Evolutionary conservation across 2,888 invertebrate genomes (phyloP), one percentile per base, ranked within the genome.

Genomic region (Rhamnusium bicolor): DNA sequence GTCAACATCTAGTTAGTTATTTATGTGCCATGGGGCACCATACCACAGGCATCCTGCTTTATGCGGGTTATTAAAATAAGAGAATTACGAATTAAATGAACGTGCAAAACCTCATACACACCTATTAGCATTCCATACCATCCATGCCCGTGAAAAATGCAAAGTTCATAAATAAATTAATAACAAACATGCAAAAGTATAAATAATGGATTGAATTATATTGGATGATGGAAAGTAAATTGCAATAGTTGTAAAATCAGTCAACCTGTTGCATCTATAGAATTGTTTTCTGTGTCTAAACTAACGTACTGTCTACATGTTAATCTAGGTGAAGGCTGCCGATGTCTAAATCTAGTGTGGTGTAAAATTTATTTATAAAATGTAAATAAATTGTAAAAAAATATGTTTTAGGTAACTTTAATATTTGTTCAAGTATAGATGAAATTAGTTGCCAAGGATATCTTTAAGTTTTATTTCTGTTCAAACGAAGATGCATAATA

Each of bases 311-410:
- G 40, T 40, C 40, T 40, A 40, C 40, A 27, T 8, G 5, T 3
- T 51, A 18, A 51, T 51, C 51, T 51, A 51, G 51, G 51, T 51
- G 51, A 51, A 51, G 51, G 51, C 51, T 51, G 10, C n/a, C 4
- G n/a, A 40, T 40, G 40, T 40, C n/a, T 40, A 40, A 40, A 40
- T 12, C 12, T 40, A n/a, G n/a, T 40, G 40, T 40, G 12, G n/a
- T 40, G 40, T 40, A 40, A 40, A 40, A 32, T 32, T 10, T 40
- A n/a, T 40, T n/a, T 40, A 40, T 40, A n/a, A 40, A n/a, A 40
- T 14, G n/a, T 40, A 40, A 40, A 40, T 40, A n/a, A 2, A 40
- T 40, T 40, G 40, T 40, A 40, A n/a, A 40, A 14, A 40, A n/a
- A 40, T 40, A 40, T 12, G 12, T 8, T 40, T 40, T 40, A 40